These are phyloP conservation scores for Dromaius novaehollandiae DNA, from an alignment of 2,113 vertebrate species.

Conservation along the genomic window DNA sequence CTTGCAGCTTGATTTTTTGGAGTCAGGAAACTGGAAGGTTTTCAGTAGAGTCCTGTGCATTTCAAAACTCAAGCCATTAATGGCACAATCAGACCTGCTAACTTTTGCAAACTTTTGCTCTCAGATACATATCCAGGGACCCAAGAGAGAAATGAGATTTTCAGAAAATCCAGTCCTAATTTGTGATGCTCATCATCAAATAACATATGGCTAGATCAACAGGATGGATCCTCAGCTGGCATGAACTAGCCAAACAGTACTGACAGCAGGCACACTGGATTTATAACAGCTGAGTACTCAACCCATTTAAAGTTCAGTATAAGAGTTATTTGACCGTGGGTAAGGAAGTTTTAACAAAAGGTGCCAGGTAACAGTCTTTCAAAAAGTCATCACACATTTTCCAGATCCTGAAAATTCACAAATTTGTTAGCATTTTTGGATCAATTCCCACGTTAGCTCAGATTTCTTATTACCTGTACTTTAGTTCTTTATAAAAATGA, in stretches of 20 bases:
- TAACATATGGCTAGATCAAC: not conserved
- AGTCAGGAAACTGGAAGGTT: not conserved
- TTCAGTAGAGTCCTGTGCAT: not conserved
- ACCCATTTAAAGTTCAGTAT: not conserved
- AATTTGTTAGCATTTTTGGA: not conserved
- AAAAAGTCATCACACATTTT: not conserved
- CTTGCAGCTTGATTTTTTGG: not conserved
- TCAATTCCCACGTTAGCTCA: not conserved
- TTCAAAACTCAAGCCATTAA: not conserved
- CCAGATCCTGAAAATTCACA: not conserved
- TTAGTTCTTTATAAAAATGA: constrained; percentile 16
- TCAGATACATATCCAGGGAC: not conserved
- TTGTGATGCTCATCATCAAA: constrained; percentile 37
- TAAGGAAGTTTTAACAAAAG: not conserved
- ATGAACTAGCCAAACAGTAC: not conserved
- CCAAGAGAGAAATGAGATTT: not conserved
- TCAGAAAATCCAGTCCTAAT: constrained; percentile 24
- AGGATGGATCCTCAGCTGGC: not conserved
- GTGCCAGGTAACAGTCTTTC: not conserved
- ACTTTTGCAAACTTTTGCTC: not conserved
- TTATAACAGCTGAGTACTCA: not conserved
- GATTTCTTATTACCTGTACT: not conserved
- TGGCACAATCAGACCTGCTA: not conserved
- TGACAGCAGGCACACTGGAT: not conserved
- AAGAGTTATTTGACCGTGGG: not conserved